Evolutionary conservation across 2,888 invertebrate genomes (phyloP).

Genomic region (Athalia rosae): DNA sequence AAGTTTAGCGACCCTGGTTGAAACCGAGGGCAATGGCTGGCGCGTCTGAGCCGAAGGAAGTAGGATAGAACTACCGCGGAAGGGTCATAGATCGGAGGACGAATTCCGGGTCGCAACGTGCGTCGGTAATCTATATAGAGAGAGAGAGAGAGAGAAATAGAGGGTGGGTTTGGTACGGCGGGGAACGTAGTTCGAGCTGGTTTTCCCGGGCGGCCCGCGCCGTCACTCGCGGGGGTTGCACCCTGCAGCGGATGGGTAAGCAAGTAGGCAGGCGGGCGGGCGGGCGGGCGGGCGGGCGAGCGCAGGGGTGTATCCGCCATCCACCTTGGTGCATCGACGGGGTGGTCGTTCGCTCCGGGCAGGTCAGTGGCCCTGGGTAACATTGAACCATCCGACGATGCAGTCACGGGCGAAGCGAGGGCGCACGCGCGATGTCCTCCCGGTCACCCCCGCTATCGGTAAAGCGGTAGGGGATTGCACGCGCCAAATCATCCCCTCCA

Average conservation of each 20-base stretch:
- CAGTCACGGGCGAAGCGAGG: slow-evolving; percentile 70
- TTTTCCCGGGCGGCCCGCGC: slow-evolving; percentile 64
- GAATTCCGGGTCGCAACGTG: slow-evolving; percentile 43
- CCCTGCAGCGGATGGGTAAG: slow-evolving; percentile 50
- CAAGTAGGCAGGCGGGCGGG: slow-evolving; percentile 55
- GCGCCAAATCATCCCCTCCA: slow-evolving; percentile 46
- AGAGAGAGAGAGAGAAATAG: too few relatives aligned
- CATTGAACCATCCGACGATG: slow-evolving; percentile 73
- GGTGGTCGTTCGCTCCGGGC: slow-evolving; percentile 65
- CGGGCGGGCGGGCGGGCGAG: too few relatives aligned
- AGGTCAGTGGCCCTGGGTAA: slow-evolving; percentile 73
- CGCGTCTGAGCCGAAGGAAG: slow-evolving; percentile 20
- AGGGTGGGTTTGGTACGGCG: slow-evolving; percentile 52
- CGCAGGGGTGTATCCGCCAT: slow-evolving; percentile 70
- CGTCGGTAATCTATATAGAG: slow-evolving; percentile 67
- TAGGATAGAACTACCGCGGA: slow-evolving; percentile 4
- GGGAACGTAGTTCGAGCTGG: slow-evolving; percentile 52
- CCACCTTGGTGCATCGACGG: slow-evolving; percentile 68
- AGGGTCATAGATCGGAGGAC: slow-evolving; percentile 42
- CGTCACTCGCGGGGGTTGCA: slow-evolving; percentile 51
- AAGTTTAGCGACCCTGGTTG: slow-evolving; percentile 16
- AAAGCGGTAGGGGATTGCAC: slow-evolving; percentile 27
- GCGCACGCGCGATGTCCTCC: slow-evolving; percentile 64
- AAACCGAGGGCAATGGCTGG: slow-evolving; percentile 35
- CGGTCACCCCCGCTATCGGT: slow-evolving; percentile 33